Conservation (phyloP, 2,888 invertebrate species). For the Melanostoma mellinum region DNA sequence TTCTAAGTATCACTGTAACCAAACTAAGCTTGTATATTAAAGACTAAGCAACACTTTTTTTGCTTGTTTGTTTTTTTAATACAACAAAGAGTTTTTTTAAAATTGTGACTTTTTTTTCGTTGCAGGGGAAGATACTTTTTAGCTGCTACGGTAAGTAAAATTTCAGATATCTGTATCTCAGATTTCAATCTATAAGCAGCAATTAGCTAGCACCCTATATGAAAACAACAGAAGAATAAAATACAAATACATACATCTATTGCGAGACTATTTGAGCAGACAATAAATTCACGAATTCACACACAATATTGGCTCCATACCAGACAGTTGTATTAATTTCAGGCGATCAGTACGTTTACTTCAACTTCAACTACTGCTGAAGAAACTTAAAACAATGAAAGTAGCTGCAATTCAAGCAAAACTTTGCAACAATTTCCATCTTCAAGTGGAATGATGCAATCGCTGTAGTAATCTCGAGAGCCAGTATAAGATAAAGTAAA, state of each 20-base stretch:
- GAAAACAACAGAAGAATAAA: conserved; percentile 20
- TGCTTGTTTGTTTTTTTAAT: background rate
- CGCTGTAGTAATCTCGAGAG: background rate
- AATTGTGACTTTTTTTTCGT: conserved; percentile 40
- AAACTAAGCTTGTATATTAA: no score
- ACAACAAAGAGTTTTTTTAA: background rate
- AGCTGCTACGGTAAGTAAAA: conserved; percentile 74
- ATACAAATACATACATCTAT: conserved; percentile 34
- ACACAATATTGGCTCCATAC: conserved; percentile 18
- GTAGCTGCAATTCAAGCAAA: conserved; percentile 5
- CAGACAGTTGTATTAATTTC: conserved; percentile 42
- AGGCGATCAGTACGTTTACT: conserved; percentile 56
- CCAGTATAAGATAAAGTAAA: conserved; percentile 7
- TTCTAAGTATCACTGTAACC: no score
- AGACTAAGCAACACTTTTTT: conserved; percentile 11
- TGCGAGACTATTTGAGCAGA: conserved; percentile 25
- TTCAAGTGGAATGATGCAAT: conserved; percentile 32
- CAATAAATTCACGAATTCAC: no score
- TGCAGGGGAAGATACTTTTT: conserved; percentile 73
- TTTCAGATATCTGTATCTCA: conserved; percentile 3
- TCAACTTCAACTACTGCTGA: conserved; percentile 22
- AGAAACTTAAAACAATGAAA: conserved; percentile 43
- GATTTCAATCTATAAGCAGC: conserved; percentile 5
- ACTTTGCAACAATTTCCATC: conserved; percentile 44
- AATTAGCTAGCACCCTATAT: conserved; percentile 29